A percentile compares a stretch with the other conserved stretches of the same genome.
phyloP scores from a whole-genome alignment of 2,888 invertebrate species.

The Crocallis elinguaria region DNA sequence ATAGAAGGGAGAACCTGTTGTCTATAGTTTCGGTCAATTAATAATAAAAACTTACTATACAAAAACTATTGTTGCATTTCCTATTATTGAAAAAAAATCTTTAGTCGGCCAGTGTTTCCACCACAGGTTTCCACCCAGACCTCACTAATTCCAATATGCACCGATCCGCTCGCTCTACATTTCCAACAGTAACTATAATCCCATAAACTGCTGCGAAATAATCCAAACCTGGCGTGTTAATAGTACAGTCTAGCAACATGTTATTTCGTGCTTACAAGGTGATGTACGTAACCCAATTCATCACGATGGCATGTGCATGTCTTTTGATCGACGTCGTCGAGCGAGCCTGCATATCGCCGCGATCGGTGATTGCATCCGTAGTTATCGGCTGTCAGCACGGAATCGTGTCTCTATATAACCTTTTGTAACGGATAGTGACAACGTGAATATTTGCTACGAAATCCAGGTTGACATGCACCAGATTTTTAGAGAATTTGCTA shows the following conservation, averaged over 20 bases:
- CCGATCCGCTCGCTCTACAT: background rate
- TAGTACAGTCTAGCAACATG: constrained; percentile 13
- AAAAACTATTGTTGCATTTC: no score
- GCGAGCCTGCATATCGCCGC: constrained; percentile 15
- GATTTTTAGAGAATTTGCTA: no score
- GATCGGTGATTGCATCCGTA: constrained; percentile 22
- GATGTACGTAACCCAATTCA: constrained; percentile 29
- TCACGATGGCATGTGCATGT: constrained; percentile 28
- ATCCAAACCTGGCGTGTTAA: constrained; percentile 4
- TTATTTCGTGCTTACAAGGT: constrained; percentile 8
- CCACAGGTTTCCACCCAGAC: no score
- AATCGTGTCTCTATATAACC: constrained; percentile 8
- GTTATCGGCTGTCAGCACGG: constrained; percentile 29
- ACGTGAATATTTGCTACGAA: background rate
- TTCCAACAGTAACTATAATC: background rate
- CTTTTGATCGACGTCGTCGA: constrained; percentile 22
- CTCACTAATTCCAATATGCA: no score
- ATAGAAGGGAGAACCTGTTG: no score
- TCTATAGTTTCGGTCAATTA: no score
- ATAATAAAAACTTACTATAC: no score
- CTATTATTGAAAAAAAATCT: no score
- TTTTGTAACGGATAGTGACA: background rate
- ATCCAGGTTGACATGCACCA: no score
- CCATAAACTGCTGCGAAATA: constrained; percentile 13
- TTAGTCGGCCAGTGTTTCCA: no score